Evolutionary conservation across 2,888 invertebrate genomes (phyloP), one percentile per base, ranked within the genome.

Genomic region (Dasypogon diadema): DNA sequence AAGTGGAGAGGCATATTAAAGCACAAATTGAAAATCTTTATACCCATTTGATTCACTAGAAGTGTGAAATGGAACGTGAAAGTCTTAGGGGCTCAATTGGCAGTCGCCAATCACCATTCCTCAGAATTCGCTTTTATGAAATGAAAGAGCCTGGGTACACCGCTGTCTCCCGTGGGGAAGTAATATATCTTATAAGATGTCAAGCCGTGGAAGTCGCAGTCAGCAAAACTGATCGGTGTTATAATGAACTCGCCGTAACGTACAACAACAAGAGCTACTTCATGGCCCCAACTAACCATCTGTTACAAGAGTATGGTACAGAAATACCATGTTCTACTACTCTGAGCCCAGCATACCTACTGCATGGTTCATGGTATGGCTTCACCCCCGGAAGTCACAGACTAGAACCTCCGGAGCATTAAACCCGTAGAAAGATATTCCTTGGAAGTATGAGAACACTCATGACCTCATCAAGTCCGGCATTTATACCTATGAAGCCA

Each of bases 181-280:
- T 48, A 6, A 48, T 48, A 2, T 48, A 48, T n/a, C 12, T 48
- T 14, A 16, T 48, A 3, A 48, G 12, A 48, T 48, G 48, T 16
- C 48, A 48, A 48, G 6, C 48, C 48, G 48, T 48, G 12, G 48
- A 6, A 48, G 48, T n/a, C 2, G 12, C 48, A 48, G 12, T 48
- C 4, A 4, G 48, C 16, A 48, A 48, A 12, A 48, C 48, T 16
- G 48, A 48, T 3, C 48, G 48, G 5, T 48, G 48, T 12, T 48
- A 48, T 65, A 8, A 54, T 55, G 46, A 75, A 65, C 16, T 37
- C 2, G 42, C 70, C 51, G 8, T 55, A 46, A 14, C 55, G 22
- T 26, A 55, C 14, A 68, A 56, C 42, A 42, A 42, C 56, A 54
- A 42, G n/a, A 30, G 42, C 22, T 34, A 42, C 46, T 42, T 18